These are phyloP conservation scores for Aurelia sp. DNA, from an alignment of 30 jellyfish, hydroid and myxozoan genomes.

Conservation along the genomic window DNA sequence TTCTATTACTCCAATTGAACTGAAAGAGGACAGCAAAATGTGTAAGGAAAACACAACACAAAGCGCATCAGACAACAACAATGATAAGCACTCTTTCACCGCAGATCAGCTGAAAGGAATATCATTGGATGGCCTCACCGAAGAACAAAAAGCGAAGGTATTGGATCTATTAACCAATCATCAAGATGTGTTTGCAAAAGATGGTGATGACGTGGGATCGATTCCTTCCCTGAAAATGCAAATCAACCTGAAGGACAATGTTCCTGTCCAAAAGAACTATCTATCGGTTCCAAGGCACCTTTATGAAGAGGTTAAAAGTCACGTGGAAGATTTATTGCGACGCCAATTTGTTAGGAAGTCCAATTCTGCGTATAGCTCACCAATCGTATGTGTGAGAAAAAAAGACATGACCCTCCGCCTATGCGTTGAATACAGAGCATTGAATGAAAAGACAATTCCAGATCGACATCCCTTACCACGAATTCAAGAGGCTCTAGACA, in stretches of 20 bases:
- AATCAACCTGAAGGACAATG: no score
- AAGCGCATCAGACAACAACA: not conserved
- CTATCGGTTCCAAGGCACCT: not conserved
- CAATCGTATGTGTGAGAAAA: not conserved
- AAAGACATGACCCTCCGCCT: not conserved
- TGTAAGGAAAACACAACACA: not conserved
- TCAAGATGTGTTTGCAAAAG: not conserved
- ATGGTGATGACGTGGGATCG: slow-evolving; percentile 19
- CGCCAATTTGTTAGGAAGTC: slow-evolving; percentile 1
- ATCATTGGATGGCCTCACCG: not conserved
- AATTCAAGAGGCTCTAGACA: slow-evolving; percentile 29
- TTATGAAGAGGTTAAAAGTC: not conserved
- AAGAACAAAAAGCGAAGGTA: slow-evolving; percentile 19
- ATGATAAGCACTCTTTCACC: not conserved
- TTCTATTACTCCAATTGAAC: slow-evolving; percentile 6
- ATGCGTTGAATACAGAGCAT: slow-evolving; percentile 2
- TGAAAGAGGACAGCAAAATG: not conserved
- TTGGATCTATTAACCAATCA: not conserved
- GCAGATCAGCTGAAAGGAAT: not conserved
- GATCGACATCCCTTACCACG: slow-evolving; percentile 50
- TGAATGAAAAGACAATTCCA: slow-evolving; percentile 16
- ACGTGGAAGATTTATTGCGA: no score
- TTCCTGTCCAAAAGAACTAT: not conserved
- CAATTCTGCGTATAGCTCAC: slow-evolving; percentile 4
- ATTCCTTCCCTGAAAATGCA: slow-evolving; percentile 6